Evolutionary conservation across 1,140 invertebrate genomes (phyloP), one percentile per base, ranked within the genome.

Genomic region (Drosophila eugracilis): DNA sequence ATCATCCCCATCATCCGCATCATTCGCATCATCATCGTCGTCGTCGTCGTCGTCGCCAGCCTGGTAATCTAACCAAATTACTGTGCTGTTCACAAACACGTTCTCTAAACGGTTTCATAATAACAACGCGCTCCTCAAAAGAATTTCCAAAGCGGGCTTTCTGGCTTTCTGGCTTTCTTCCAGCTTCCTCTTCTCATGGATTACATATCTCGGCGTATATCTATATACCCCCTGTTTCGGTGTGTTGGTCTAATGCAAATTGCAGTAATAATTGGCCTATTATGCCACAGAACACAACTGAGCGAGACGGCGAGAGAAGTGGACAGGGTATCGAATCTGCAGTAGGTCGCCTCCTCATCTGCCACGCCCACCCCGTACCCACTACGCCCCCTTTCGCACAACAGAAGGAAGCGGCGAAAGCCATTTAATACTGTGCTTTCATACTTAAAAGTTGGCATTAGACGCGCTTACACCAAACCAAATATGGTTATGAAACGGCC

Each of bases 61-160:
- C 75, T 77, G 78, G 81, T 86, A 88, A 88, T 88, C 84, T 88
- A 88, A 88, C 83, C 78, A 88, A 88, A 88, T 88, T 88, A 88
- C 83, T 88, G 75, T 88, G 83, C 78, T 88, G 83, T 89, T 88
- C 83, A 88, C 83, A 88, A 88, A 88, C 83, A 88, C 83, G 83
- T 88, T 88, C 84, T 88, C 83, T 88, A 88, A 88, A 88, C 83
- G 84, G 83, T 88, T 88, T 88, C 83, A 89, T 88, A 88, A 88
- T 88, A 88, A 88, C 78, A 84, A 83, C 78, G 76, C 77, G 77
- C 71, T 58, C 41, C 63, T 75, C 47, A 83, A 75, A 73, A 88
- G 81, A 88, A 86, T 88, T 78, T 78, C 62, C 59, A 34, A 50
- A 44, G 50, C 41, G 52, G 42, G 22, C 59, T 58, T 45, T 55